phyloP scores from a whole-genome alignment of 2,797 vertebrate genomes.

The Malacoraja senta region DNA sequence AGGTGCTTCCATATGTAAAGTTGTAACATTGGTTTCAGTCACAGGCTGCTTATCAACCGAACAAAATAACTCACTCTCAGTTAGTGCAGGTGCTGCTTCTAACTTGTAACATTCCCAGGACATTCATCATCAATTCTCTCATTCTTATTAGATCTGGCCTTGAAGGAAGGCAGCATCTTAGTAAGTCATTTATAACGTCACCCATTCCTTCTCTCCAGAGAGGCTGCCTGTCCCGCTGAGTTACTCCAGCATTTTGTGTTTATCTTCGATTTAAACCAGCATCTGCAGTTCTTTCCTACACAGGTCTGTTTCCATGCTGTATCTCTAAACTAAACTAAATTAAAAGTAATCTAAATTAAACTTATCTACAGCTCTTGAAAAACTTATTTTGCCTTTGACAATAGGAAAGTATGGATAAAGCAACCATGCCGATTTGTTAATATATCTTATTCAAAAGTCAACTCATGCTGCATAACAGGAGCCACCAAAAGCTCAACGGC shows the following conservation, averaged over 20 bases:
- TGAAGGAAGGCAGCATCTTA: too few species aligned
- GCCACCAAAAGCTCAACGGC: background rate
- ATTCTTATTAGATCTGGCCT: background rate
- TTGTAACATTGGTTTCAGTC: slow-evolving; percentile 36
- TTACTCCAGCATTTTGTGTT: too few species aligned
- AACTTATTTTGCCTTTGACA: background rate
- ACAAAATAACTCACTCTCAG: background rate
- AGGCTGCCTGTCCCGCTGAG: too few species aligned
- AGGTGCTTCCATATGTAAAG: slow-evolving; percentile 40
- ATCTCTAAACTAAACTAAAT: too few species aligned
- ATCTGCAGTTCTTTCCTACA: too few species aligned
- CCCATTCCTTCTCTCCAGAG: too few species aligned
- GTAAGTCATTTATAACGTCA: background rate
- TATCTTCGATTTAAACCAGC: too few species aligned
- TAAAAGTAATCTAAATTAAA: too few species aligned
- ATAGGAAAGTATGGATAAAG: background rate
- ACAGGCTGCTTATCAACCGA: background rate
- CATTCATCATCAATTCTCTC: background rate
- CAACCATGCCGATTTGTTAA: background rate
- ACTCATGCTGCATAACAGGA: background rate
- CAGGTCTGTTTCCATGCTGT: too few species aligned
- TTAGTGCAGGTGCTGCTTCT: background rate
- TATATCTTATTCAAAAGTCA: background rate
- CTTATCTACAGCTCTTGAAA: background rate
- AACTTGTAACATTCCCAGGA: background rate